Conservation (phyloP, 1,140 invertebrate genomes). For the Aphaenogaster rudis region DNA sequence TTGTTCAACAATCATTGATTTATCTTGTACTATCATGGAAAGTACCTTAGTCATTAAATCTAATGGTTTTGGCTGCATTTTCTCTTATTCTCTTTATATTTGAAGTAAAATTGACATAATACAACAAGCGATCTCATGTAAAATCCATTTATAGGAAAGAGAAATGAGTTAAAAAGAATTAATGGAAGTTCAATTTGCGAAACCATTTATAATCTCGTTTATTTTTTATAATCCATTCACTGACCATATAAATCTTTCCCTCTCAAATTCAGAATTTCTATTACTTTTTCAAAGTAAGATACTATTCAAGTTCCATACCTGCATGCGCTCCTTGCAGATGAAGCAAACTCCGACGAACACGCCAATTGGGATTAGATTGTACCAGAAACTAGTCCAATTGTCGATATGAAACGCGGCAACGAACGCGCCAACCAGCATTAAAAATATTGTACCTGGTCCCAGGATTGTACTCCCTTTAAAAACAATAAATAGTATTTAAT, state of each 20-base stretch:
- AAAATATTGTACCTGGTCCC: conserved; percentile 94
- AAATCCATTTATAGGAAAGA: neutral
- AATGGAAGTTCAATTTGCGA: neutral
- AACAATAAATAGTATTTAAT: conserved; percentile 59
- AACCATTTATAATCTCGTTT: neutral
- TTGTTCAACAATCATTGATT: conserved; percentile 4
- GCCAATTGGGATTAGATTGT: conserved; percentile 92
- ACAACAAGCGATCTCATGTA: neutral
- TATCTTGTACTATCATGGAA: neutral
- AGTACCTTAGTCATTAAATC: neutral
- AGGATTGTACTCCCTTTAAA: conserved; percentile 92
- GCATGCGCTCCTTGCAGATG: conserved; percentile 90
- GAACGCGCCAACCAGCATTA: conserved; percentile 96
- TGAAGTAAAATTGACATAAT: neutral
- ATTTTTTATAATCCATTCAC: neutral
- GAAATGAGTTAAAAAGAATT: neutral
- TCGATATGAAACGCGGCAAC: conserved; percentile 93
- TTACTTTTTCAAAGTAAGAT: neutral
- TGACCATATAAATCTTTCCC: neutral
- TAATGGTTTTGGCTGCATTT: neutral
- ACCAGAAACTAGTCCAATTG: conserved; percentile 93
- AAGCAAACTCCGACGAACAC: conserved; percentile 93
- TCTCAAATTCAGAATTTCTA: neutral
- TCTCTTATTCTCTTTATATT: neutral
- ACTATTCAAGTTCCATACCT: conserved; percentile 86